Evolutionary conservation across 2,113 vertebrate genomes (phyloP).

Genomic region (Daboia siamensis): DNA sequence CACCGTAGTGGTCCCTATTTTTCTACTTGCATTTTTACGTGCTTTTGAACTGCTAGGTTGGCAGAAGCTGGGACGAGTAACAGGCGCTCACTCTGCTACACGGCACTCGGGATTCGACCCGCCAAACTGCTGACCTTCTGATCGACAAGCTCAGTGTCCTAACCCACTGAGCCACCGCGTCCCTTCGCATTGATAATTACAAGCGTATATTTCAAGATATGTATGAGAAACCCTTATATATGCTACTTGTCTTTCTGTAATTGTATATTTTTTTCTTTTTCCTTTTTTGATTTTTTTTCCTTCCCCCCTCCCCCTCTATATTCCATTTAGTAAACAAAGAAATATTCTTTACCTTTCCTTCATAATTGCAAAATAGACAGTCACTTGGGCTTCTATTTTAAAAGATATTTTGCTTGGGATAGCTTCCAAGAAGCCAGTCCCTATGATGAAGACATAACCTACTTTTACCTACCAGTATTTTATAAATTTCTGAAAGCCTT

Average conservation of each 20-base stretch:
- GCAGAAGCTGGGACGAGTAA: too few relatives aligned
- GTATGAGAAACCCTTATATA: not conserved
- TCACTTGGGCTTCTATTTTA: fast-evolving
- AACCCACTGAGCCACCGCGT: too few relatives aligned
- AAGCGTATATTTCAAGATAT: not conserved
- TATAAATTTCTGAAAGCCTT: not conserved
- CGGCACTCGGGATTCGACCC: too few relatives aligned
- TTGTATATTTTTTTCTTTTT: not conserved
- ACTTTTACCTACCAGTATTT: not conserved
- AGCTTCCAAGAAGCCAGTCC: not conserved
- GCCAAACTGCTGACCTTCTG: too few relatives aligned
- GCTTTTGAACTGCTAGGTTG: too few relatives aligned
- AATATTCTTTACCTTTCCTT: not conserved
- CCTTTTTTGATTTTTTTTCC: not conserved
- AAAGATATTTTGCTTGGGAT: not conserved
- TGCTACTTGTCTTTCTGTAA: not conserved
- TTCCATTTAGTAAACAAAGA: not conserved
- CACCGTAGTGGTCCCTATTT: too few relatives aligned
- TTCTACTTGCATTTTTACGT: too few relatives aligned
- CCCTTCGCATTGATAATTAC: not conserved
- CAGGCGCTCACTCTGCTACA: too few relatives aligned
- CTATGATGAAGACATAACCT: not conserved
- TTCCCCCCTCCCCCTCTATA: not conserved
- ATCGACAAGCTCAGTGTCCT: too few relatives aligned
- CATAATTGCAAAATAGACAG: not conserved